Percentiles rank a stretch among this genome's conserved stretches.
These are phyloP conservation scores for Coreius guichenoti DNA, from an alignment of 2,797 vertebrate species.

Conservation along the genomic window DNA sequence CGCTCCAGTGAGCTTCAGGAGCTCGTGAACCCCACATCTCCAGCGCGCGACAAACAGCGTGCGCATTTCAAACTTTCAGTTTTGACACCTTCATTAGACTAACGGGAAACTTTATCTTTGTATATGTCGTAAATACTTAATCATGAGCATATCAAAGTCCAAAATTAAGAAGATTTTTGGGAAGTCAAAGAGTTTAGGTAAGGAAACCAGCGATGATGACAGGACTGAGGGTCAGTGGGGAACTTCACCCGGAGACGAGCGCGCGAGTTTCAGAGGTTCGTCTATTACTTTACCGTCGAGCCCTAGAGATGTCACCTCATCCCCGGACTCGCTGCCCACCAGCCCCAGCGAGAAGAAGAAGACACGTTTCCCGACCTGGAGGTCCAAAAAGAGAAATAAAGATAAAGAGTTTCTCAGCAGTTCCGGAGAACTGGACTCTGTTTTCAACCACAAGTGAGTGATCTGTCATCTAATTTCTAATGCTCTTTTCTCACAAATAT, in stretches of 20 bases:
- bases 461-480: neutral
- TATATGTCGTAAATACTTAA: neutral
- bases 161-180: conserved; percentile 50
- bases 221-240: neutral
- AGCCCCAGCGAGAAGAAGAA: conserved; percentile 53
- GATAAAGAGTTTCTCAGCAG: conserved; percentile 3
- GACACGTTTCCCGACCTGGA: conserved; percentile 46
- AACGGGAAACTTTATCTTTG: neutral
- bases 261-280: neutral
- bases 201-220: conserved; percentile 24
- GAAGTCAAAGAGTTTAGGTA: conserved; percentile 40
- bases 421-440: neutral
- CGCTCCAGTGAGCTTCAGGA: neutral
- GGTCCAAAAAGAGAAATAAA: conserved; percentile 48
- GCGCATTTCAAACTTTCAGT: neutral
- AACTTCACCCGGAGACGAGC: neutral
- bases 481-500: neutral
- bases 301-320: neutral
- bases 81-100: neutral
- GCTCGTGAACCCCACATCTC: neutral
- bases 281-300: conserved; percentile 29
- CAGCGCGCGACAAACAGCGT: conserved; percentile 8
- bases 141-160: conserved; percentile 47
- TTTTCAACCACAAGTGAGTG: conserved; percentile 44
- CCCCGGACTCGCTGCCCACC: conserved; percentile 7